Conservation (phyloP, 2,888 invertebrate species). For the Drosophila fulvimacula region DNA sequence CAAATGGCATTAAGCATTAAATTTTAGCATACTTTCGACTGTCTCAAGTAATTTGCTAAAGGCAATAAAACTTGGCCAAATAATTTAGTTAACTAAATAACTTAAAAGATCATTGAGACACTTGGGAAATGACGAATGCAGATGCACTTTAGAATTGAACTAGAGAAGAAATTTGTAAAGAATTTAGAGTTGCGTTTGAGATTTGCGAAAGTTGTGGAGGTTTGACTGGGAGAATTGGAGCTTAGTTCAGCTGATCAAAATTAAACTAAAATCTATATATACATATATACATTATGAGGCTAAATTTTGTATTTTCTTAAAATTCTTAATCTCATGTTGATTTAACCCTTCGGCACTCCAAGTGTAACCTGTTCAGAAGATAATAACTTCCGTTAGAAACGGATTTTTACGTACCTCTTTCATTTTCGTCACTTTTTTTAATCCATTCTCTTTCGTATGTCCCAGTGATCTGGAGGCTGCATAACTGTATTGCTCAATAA, state of each 20-base stretch:
- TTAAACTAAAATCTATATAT: no score
- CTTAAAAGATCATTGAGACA: constrained; percentile 5
- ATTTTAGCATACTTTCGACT: constrained; percentile 43
- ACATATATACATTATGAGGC: no score
- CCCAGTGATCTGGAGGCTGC: rapidly evolving
- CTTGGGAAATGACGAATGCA: not conserved
- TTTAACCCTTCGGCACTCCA: no score
- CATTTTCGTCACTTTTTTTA: no score
- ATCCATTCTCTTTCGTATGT: not conserved
- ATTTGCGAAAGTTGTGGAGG: not conserved
- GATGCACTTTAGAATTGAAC: not conserved
- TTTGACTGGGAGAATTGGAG: not conserved
- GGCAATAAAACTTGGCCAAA: constrained; percentile 30
- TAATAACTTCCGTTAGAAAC: no score
- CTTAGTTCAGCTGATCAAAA: no score
- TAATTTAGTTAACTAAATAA: constrained; percentile 2
- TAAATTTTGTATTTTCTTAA: no score
- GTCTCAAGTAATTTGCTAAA: constrained; percentile 25
- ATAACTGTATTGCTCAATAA: no score
- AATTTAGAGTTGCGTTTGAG: not conserved
- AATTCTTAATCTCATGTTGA: no score
- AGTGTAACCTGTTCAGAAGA: no score
- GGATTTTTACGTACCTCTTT: not conserved
- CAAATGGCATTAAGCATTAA: constrained; percentile 66
- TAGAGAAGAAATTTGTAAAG: not conserved